A percentile compares a stretch with the other conserved stretches of the same genome.
Conservation (phyloP, 2,888 invertebrate species). For the Subacronicta megacephala region DNA sequence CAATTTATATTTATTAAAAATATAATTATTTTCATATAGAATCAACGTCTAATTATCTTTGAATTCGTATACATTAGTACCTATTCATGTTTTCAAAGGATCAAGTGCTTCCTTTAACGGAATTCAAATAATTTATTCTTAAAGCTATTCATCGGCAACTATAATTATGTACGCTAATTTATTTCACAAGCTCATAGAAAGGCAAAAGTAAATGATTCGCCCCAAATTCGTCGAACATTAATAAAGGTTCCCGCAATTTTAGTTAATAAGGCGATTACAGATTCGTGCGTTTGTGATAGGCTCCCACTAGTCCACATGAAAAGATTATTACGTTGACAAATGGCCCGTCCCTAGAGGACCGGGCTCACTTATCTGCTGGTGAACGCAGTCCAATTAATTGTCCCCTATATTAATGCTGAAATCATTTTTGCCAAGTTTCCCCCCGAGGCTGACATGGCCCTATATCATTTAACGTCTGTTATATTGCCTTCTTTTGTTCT, state of each 20-base stretch:
- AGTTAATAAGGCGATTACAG: constrained; percentile 67
- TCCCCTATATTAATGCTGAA: constrained; percentile 65
- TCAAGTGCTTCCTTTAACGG: too few relatives aligned
- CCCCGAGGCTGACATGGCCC: constrained; percentile 17
- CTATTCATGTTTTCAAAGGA: too few relatives aligned
- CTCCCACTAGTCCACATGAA: constrained; percentile 67
- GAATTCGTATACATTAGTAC: too few relatives aligned
- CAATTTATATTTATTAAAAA: too few relatives aligned
- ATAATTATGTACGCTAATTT: constrained; percentile 24
- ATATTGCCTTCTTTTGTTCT: constrained; percentile 37
- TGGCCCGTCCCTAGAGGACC: constrained; percentile 67
- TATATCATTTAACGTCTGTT: constrained; percentile 36
- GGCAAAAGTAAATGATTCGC: constrained; percentile 44
- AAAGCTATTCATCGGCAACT: not conserved
- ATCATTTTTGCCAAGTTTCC: constrained; percentile 59
- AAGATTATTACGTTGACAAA: constrained; percentile 84
- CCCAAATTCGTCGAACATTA: constrained; percentile 40
- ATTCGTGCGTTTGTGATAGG: constrained; percentile 66
- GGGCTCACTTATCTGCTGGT: constrained; percentile 76
- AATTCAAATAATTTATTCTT: too few relatives aligned
- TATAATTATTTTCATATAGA: too few relatives aligned
- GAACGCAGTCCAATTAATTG: constrained; percentile 78
- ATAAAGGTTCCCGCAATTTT: constrained; percentile 56
- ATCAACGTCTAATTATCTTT: too few relatives aligned
- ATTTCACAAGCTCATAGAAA: constrained; percentile 39